phyloP scores from a whole-genome alignment of 2,797 vertebrate genomes.

The Rhinella marina region DNA sequence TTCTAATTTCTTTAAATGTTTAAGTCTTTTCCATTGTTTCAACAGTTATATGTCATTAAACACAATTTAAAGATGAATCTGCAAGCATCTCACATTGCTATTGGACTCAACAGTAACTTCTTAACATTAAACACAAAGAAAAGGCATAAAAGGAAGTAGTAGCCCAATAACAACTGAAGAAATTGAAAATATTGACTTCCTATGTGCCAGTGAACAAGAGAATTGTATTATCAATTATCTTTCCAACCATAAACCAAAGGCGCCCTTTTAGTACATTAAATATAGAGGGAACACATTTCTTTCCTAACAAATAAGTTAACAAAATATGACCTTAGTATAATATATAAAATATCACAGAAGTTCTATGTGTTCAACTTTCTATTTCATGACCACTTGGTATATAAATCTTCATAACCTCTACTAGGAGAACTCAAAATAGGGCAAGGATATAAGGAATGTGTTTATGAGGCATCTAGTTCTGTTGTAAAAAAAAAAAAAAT shows the following conservation, averaged over 20 bases:
- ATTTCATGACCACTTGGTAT: neutral
- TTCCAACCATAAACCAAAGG: slow-evolving; percentile 44
- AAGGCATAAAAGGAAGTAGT: slow-evolving; percentile 13
- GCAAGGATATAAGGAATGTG: too few relatives aligned
- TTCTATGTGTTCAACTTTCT: neutral
- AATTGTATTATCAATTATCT: slow-evolving; percentile 38
- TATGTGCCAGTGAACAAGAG: slow-evolving; percentile 35
- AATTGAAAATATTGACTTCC: slow-evolving; percentile 49
- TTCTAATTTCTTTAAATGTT: neutral
- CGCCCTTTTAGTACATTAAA: neutral
- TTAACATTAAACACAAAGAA: neutral
- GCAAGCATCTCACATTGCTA: neutral
- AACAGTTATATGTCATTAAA: neutral
- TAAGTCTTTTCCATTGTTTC: neutral
- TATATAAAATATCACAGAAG: neutral
- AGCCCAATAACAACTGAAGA: slow-evolving; percentile 22
- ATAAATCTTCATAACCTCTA: neutral
- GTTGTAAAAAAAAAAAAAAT: too few relatives aligned
- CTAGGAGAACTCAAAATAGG: too few relatives aligned
- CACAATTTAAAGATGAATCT: neutral
- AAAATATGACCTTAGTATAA: neutral
- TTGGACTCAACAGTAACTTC: neutral
- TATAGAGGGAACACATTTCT: slow-evolving; percentile 30
- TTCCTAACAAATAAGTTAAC: slow-evolving; percentile 6
- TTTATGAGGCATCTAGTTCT: too few relatives aligned